Evolutionary conservation across 2,797 vertebrate genomes (phyloP).

Genomic region (Danio tinwini): DNA sequence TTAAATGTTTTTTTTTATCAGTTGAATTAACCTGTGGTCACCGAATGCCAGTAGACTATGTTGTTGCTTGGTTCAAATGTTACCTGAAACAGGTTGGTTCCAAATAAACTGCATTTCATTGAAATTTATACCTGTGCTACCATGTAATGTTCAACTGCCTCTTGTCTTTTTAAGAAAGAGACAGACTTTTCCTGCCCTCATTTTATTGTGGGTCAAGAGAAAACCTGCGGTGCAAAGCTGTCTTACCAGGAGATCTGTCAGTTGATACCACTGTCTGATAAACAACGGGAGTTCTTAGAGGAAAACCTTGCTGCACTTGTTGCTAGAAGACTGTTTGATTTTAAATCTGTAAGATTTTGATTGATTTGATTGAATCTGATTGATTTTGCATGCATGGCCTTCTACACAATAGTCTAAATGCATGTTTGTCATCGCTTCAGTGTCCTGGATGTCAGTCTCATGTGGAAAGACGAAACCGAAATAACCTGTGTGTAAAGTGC

Average conservation of each 20-base stretch:
- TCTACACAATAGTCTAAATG: neutral
- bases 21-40: slow-evolving; percentile 48
- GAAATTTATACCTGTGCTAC: neutral
- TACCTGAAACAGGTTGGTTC: slow-evolving; percentile 47
- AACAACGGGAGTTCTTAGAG: slow-evolving; percentile 72
- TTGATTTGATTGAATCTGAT: too few species aligned
- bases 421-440: slow-evolving; percentile 53
- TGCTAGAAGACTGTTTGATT: slow-evolving; percentile 67
- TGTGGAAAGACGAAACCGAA: slow-evolving; percentile 68
- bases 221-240: slow-evolving; percentile 61
- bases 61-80: slow-evolving; percentile 50
- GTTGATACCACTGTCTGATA: slow-evolving; percentile 64
- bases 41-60: slow-evolving; percentile 45
- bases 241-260: slow-evolving; percentile 71
- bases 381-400: neutral
- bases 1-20: neutral
- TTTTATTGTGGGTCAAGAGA: neutral
- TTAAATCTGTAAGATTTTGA: slow-evolving; percentile 67
- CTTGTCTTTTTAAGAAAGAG: slow-evolving; percentile 44
- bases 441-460: slow-evolving; percentile 74
- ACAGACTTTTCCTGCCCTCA: slow-evolving; percentile 71
- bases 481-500: slow-evolving; percentile 71
- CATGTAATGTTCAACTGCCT: slow-evolving; percentile 7
- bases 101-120: too few species aligned
- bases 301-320: slow-evolving; percentile 64